Evolutionary conservation across 2,888 invertebrate species (phyloP).

Genomic region (Xestia c-nigrum): DNA sequence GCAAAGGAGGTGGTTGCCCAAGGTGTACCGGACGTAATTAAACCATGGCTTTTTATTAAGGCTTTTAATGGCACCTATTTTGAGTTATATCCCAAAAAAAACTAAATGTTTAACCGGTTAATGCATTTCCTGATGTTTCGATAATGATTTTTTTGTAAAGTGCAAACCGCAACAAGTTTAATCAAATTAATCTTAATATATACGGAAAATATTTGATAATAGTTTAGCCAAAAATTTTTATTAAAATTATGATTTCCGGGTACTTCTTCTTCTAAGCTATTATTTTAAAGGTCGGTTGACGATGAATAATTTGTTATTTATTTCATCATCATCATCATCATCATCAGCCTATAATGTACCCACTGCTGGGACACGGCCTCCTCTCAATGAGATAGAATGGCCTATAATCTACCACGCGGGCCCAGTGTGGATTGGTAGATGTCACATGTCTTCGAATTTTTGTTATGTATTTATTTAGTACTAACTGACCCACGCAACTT

Average conservation of each 20-base stretch:
- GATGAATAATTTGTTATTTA: too few relatives aligned
- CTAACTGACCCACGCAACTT: too few relatives aligned
- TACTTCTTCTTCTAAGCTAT: conserved; percentile 9
- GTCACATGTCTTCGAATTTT: too few relatives aligned
- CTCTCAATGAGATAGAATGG: too few relatives aligned
- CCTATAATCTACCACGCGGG: too few relatives aligned
- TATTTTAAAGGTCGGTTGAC: not conserved
- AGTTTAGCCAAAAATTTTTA: not conserved
- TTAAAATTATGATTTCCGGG: conserved; percentile 19
- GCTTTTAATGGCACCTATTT: not conserved
- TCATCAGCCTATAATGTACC: too few relatives aligned
- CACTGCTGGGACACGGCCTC: too few relatives aligned
- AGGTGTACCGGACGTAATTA: not conserved
- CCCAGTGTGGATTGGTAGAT: too few relatives aligned
- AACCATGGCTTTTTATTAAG: not conserved
- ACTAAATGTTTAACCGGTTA: not conserved
- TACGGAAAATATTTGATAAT: conserved; percentile 6
- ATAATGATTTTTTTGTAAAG: conserved; percentile 11
- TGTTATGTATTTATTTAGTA: too few relatives aligned
- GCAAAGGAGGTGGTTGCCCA: not conserved
- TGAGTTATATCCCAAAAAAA: not conserved
- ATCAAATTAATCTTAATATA: conserved; percentile 11
- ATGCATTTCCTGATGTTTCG: conserved; percentile 16
- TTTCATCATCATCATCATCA: too few relatives aligned
- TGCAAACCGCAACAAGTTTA: conserved; percentile 19